Evolutionary conservation across 2,888 invertebrate species (phyloP).

Genomic region (Macrophya alboannulata): DNA sequence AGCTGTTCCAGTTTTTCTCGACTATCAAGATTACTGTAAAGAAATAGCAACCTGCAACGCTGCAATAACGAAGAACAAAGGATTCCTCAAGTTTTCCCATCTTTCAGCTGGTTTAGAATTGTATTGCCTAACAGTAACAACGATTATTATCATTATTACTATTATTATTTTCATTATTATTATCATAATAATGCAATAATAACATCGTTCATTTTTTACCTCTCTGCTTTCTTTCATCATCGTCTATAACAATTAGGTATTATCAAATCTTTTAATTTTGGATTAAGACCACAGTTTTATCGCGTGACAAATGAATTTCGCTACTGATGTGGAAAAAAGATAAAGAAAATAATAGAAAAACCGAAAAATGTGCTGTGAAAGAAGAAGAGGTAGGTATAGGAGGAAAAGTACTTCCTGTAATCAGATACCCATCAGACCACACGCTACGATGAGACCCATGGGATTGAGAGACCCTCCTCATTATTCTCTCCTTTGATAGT

Average conservation of each 20-base stretch:
- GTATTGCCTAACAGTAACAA: slow-evolving; percentile 3
- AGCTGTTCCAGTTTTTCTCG: slow-evolving; percentile 28
- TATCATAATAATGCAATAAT: background rate
- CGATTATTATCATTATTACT: background rate
- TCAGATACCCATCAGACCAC: slow-evolving; percentile 54
- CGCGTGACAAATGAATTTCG: background rate
- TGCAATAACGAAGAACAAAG: slow-evolving; percentile 34
- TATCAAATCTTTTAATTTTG: background rate
- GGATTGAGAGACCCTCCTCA: slow-evolving; percentile 28
- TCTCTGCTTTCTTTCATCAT: no score
- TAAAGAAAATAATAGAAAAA: background rate
- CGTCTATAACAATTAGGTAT: background rate
- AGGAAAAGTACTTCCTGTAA: slow-evolving; percentile 53
- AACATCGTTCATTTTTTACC: background rate
- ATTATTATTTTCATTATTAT: background rate
- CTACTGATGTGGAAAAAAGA: background rate
- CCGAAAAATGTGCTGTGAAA: background rate
- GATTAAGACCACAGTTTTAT: background rate
- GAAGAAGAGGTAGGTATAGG: slow-evolving; percentile 22
- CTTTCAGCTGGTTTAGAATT: slow-evolving; percentile 15
- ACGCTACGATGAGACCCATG: slow-evolving; percentile 52
- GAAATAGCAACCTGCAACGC: slow-evolving; percentile 23
- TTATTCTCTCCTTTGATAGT: slow-evolving; percentile 20
- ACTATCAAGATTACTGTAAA: slow-evolving; percentile 29
- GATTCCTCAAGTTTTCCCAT: background rate